phyloP scores from a whole-genome alignment of 2,797 vertebrate genomes.

The Calcarius lapponicus region DNA sequence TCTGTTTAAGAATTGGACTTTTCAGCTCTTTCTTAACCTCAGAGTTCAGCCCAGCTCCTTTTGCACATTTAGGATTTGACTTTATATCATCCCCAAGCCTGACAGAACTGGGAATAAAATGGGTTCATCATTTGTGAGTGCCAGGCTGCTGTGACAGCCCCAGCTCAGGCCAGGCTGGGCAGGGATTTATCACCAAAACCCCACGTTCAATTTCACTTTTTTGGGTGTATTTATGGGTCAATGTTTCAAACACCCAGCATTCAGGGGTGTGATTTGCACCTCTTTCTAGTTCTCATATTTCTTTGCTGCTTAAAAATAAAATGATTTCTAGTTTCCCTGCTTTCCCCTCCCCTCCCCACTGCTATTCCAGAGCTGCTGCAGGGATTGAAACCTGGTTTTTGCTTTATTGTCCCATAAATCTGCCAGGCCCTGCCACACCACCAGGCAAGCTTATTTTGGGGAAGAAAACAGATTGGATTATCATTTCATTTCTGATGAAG shows the following conservation, averaged over 20 bases:
- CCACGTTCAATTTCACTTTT: not conserved
- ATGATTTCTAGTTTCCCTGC: not conserved
- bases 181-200: not conserved
- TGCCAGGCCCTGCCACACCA: constrained; percentile 90
- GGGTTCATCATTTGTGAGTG: not conserved
- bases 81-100: not conserved
- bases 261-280: constrained; percentile 23
- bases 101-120: not conserved
- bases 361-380: not conserved
- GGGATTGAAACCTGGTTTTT: not conserved
- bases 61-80: not conserved
- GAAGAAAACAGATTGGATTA: constrained; percentile 90
- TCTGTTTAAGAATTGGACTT: not conserved
- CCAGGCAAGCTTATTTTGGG: constrained; percentile 85
- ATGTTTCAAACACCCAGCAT: not conserved
- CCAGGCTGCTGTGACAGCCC: not conserved
- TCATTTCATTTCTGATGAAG: constrained; percentile 86
- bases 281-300: not conserved
- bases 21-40: not conserved
- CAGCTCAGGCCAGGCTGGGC: not conserved
- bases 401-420: not conserved
- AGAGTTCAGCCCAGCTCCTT: not conserved
- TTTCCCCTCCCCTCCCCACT: accelerated
- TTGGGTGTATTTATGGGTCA: not conserved
- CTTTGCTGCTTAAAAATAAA: not conserved